Percentiles rank a stretch among this genome's conserved stretches.
These are phyloP conservation scores for Lamprotornis superbus DNA, from an alignment of 2,113 vertebrate species.

Conservation along the genomic window DNA sequence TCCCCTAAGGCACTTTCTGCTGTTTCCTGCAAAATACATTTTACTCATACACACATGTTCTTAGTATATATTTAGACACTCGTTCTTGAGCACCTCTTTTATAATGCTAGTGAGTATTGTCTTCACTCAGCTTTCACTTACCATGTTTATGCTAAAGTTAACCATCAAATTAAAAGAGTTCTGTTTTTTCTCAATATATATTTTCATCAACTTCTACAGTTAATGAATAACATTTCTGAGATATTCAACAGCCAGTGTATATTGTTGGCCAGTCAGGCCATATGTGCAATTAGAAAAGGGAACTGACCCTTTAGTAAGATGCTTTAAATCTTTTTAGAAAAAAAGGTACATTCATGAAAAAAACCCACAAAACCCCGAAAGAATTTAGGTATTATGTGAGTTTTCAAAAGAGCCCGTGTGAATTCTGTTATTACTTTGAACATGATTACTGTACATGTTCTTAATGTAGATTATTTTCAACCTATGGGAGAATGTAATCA, in stretches of 20 bases:
- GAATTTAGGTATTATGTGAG: neutral
- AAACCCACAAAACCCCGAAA: rapidly evolving
- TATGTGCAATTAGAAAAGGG: neutral
- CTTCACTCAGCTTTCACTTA: neutral
- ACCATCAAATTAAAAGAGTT: neutral
- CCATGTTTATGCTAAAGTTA: neutral
- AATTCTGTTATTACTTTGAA: neutral
- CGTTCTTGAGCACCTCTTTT: neutral
- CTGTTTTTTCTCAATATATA: neutral
- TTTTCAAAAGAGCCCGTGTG: neutral
- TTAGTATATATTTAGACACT: neutral
- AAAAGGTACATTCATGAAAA: neutral
- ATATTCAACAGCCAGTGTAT: neutral
- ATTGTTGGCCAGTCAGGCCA: neutral
- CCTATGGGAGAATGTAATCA: neutral
- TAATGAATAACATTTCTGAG: neutral
- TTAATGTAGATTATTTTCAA: neutral
- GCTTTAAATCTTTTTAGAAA: neutral
- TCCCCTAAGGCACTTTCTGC: neutral
- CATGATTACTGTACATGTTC: neutral
- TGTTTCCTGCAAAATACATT: neutral
- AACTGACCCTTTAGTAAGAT: neutral
- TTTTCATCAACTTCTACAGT: neutral
- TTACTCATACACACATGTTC: neutral
- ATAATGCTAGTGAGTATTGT: neutral